Percentiles rank a stretch among this genome's conserved stretches.
Conservation (phyloP, 2,113 vertebrate species). For the Psephotus haematonotus region DNA sequence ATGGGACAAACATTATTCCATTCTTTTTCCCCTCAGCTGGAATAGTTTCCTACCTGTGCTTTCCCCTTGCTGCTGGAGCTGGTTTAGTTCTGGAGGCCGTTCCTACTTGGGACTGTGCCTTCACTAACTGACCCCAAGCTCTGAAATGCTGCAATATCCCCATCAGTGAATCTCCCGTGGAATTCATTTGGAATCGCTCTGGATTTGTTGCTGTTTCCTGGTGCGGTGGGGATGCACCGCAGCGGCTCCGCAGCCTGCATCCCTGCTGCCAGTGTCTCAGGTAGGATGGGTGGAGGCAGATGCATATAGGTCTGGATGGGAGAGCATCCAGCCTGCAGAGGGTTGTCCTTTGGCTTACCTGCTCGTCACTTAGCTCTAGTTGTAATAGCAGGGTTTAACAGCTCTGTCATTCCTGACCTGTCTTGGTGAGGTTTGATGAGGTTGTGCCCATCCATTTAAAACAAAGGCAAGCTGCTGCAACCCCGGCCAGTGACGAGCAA, state of each 20-base stretch:
- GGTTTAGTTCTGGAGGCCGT: neutral
- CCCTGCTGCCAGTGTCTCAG: rapidly evolving
- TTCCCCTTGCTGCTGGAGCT: neutral
- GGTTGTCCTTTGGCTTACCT: neutral
- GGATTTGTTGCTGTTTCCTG: neutral
- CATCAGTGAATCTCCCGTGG: neutral
- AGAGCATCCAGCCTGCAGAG: neutral
- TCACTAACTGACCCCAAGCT: neutral
- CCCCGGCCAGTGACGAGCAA: neutral
- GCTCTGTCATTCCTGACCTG: neutral
- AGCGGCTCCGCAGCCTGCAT: rapidly evolving
- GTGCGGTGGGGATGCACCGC: neutral
- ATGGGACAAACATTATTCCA: neutral
- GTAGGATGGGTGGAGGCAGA: neutral
- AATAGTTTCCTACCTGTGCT: neutral
- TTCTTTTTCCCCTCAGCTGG: neutral
- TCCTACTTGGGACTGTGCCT: neutral
- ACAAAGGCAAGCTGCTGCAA: neutral
- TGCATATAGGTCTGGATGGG: rapidly evolving
- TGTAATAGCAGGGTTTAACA: neutral
- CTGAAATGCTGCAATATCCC: rapidly evolving
- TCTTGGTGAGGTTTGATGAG: neutral
- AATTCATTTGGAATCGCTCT: neutral
- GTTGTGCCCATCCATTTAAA: neutral
- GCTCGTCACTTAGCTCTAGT: neutral